These are phyloP conservation scores for Pachypanchax playfairii DNA, from an alignment of 2,113 vertebrate genomes.

Conservation along the genomic window DNA sequence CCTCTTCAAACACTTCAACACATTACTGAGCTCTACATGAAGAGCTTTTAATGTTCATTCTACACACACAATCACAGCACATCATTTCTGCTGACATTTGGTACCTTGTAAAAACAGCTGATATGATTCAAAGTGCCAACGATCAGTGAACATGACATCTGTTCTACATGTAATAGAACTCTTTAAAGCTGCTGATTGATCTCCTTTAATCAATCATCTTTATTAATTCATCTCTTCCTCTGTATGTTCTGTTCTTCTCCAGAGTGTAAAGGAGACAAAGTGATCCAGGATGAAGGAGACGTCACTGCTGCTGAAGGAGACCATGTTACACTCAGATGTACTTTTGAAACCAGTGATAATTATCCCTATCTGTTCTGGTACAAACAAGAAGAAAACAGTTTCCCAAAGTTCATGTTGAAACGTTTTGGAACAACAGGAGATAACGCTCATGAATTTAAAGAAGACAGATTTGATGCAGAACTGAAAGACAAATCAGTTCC, in stretches of 20 bases:
- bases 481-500: too few relatives aligned
- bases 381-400: background rate
- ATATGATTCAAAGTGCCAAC: background rate
- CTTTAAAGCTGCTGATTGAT: slow-evolving; percentile 1
- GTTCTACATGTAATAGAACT: background rate
- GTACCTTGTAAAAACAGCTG: background rate
- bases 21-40: too few relatives aligned
- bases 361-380: slow-evolving; percentile 1
- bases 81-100: too few relatives aligned
- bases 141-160: background rate
- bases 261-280: slow-evolving; percentile 3
- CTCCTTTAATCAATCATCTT: slow-evolving; percentile 1
- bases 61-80: too few relatives aligned
- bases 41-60: too few relatives aligned
- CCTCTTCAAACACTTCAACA: background rate
- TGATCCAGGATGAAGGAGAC: background rate
- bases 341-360: background rate
- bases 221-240: slow-evolving; percentile 3
- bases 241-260: background rate
- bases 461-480: too few relatives aligned
- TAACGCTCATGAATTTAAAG: too few relatives aligned
- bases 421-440: background rate
- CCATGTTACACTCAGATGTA: background rate
- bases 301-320: background rate
- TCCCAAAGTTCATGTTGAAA: background rate